A percentile compares a stretch with the other conserved stretches of the same genome.
These are phyloP conservation scores for Ciconia boyciana DNA, from an alignment of 2,113 vertebrate species.

Conservation along the genomic window DNA sequence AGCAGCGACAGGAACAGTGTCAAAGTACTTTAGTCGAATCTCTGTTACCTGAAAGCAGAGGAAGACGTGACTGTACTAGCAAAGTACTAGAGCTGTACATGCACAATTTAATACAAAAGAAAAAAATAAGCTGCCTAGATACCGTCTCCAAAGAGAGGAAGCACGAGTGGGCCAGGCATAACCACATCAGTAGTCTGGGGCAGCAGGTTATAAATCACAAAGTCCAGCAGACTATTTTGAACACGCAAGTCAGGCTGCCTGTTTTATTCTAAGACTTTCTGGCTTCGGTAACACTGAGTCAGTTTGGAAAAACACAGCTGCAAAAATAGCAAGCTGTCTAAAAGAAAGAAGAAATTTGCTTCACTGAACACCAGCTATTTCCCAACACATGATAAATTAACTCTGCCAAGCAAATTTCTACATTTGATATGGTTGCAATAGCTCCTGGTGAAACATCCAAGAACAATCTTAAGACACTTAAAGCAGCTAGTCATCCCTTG, in stretches of 20 bases:
- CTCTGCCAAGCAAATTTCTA: neutral
- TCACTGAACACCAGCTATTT: neutral
- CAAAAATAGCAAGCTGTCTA: neutral
- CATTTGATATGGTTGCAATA: neutral
- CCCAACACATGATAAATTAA: neutral
- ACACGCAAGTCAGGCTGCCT: neutral
- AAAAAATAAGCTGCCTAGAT: neutral
- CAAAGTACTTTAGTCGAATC: conserved; percentile 97
- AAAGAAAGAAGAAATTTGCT: neutral
- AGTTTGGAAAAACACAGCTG: neutral
- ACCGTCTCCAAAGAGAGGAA: neutral
- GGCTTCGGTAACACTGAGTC: neutral
- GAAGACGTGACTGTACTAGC: neutral
- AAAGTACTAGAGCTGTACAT: neutral
- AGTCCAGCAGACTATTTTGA: neutral
- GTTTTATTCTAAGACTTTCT: neutral
- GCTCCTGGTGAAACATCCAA: neutral
- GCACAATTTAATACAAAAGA: neutral
- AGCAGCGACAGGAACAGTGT: conserved; percentile 94
- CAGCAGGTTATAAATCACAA: neutral
- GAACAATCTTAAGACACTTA: neutral
- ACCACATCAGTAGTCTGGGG: neutral
- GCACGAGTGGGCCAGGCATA: neutral
- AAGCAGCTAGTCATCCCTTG: neutral
- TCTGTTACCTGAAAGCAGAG: conserved; percentile 87